These are phyloP conservation scores for Tribolium castaneum DNA, from an alignment of 1,140 invertebrate genomes.

Conservation along the genomic window DNA sequence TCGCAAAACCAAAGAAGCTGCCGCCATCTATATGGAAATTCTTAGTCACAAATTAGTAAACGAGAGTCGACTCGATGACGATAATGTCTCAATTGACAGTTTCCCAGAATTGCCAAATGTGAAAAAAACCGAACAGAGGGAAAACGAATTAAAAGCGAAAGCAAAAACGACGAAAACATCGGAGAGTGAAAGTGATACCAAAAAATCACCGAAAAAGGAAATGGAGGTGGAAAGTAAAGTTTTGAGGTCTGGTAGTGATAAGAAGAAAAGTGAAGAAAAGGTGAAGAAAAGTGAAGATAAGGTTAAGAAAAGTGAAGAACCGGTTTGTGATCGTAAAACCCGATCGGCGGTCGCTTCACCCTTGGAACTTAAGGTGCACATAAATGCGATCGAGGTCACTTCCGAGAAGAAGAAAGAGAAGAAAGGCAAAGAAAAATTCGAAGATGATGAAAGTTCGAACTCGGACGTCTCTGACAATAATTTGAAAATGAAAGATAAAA, in stretches of 20 bases:
- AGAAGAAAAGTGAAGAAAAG: constrained; percentile 15
- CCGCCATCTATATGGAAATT: constrained; percentile 80
- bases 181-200: constrained; percentile 43
- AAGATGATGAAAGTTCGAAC: not conserved
- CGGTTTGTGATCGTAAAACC: constrained; percentile 17
- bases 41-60: constrained; percentile 75
- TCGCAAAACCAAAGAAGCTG: constrained; percentile 81
- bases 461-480: constrained; percentile 28
- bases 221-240: constrained; percentile 5
- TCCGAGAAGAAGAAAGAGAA: not conserved
- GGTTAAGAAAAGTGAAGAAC: not conserved
- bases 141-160: constrained; percentile 70
- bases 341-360: not conserved
- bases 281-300: not conserved
- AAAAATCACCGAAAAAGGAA: constrained; percentile 47
- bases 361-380: constrained; percentile 6
- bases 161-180: constrained; percentile 60
- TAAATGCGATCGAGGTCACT: not conserved
- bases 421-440: not conserved
- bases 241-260: constrained; percentile 3
- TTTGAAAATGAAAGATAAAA: constrained; percentile 9
- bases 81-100: constrained; percentile 73
- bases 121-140: constrained; percentile 70
- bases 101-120: constrained; percentile 76
- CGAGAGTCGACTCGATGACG: constrained; percentile 69